Evolutionary conservation across 2,113 vertebrate species (phyloP).

Genomic region (Budorcas taxicolor): DNA sequence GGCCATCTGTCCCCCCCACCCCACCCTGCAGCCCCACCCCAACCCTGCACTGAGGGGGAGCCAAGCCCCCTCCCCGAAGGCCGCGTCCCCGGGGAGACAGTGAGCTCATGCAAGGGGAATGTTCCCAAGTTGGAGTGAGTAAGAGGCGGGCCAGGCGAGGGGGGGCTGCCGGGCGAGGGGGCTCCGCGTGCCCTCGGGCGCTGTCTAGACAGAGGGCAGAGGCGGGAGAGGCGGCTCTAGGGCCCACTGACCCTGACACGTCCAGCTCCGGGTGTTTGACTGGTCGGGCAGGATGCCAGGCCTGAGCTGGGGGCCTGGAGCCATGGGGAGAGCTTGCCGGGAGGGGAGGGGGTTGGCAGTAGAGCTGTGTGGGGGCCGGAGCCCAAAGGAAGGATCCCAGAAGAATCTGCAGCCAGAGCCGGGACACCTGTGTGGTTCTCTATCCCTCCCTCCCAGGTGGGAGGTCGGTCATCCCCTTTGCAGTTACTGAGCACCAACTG

Average conservation of each 20-base stretch:
- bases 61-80: slow-evolving; percentile 66
- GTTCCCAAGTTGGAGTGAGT: slow-evolving; percentile 73
- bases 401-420: neutral
- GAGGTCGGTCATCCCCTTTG: neutral
- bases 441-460: neutral
- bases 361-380: neutral
- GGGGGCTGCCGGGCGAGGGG: slow-evolving; percentile 49
- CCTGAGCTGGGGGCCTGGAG: neutral
- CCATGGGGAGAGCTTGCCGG: neutral
- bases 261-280: neutral
- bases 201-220: slow-evolving; percentile 68
- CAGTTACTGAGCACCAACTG: neutral
- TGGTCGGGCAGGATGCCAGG: slow-evolving; percentile 19
- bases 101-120: slow-evolving; percentile 75
- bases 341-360: neutral
- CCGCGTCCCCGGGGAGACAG: slow-evolving; percentile 60
- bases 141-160: slow-evolving; percentile 61
- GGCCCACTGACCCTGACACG: slow-evolving; percentile 8
- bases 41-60: neutral
- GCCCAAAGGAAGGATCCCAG: neutral
- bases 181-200: slow-evolving; percentile 41
- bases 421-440: neutral
- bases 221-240: neutral
- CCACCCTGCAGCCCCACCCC: neutral
- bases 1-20: neutral